phyloP scores from a whole-genome alignment of 53 echinoderm and acorn worm genomes.

The Mesocentrotus franciscanus region DNA sequence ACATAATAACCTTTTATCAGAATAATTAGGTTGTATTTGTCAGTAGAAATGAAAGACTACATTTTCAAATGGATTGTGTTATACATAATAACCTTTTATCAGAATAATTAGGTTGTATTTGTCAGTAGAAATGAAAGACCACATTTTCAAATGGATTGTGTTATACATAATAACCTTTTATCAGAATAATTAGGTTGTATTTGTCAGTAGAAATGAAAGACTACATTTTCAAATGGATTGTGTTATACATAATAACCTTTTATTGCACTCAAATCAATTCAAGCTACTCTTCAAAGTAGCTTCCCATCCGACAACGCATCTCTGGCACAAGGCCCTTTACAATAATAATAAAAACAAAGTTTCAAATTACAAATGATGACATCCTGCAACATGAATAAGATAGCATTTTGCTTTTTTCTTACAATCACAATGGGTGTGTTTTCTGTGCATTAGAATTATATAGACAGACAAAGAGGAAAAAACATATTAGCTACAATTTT shows the following conservation, averaged over 20 bases:
- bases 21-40: too few relatives aligned
- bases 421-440: not conserved
- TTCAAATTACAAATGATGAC: slow-evolving; percentile 12
- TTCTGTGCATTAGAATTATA: not conserved
- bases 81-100: slow-evolving; percentile 51
- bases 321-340: slow-evolving; percentile 40
- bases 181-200: too few relatives aligned
- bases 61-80: too few relatives aligned
- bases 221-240: not conserved
- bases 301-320: slow-evolving; percentile 24
- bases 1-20: too few relatives aligned
- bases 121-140: too few relatives aligned
- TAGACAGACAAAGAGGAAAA: not conserved
- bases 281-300: slow-evolving; percentile 12
- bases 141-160: too few relatives aligned
- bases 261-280: slow-evolving; percentile 49
- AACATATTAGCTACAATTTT: not conserved
- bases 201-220: too few relatives aligned
- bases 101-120: too few relatives aligned
- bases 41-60: too few relatives aligned
- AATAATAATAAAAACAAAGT: slow-evolving; percentile 23
- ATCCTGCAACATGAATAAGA: slow-evolving; percentile 18
- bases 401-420: not conserved
- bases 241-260: slow-evolving; percentile 50
- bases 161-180: too few relatives aligned